Evolutionary conservation across 2,797 vertebrate genomes (phyloP), one percentile per base, ranked within the genome.

Genomic region (Hapalemur alaotrensis): DNA sequence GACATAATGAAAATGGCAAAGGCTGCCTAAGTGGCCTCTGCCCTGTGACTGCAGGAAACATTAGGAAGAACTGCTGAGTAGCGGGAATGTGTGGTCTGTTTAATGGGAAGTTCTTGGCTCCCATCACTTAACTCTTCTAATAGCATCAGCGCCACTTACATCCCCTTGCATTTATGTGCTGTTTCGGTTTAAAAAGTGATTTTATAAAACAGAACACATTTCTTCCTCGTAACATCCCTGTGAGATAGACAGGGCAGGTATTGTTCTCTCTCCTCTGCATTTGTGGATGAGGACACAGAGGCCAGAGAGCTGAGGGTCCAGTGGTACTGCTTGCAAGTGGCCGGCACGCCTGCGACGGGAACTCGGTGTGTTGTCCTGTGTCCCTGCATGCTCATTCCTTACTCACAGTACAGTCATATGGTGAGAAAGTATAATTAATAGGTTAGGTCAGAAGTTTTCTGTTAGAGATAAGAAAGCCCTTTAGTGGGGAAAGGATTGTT

Each of bases 181-280:
- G n/a, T 50, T 93, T 97, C 69, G 35, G 28, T 48, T 93, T 72
- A 89, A 82, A 89, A 85, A 35, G 85, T 59, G 38, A 35, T 81
- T 82, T 95, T 72, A 61, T 48, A 91, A 59, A 85, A 69, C 2
- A 38, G 54, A 84, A n/a, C 5, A 6, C 7, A 10, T 79, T 63
- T 59, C 41, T 18, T 93, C 28, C 63, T 63, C 12, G 13, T 50
- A 32, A 48, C 2, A 15, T 54, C 30, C 50, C 18, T 63, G 43
- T 81, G 48, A 90, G 25, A 50, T 38, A 48, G 30, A 25, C 18
- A 69, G 72, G 50, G 32, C 25, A 35, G 11, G 18, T 15, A 32
- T n/a, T 80, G 65, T 32, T 65, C 12, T 35, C 17, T 48, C 15
- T 57, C 15, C 17, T 48, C 25, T 59, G 35, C 70, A 80, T 94